Percentiles rank a stretch among this genome's conserved stretches.
These are phyloP conservation scores for Epizoanthus illoricatus DNA, from an alignment of 92 coral and sea anemone species.

Conservation along the genomic window DNA sequence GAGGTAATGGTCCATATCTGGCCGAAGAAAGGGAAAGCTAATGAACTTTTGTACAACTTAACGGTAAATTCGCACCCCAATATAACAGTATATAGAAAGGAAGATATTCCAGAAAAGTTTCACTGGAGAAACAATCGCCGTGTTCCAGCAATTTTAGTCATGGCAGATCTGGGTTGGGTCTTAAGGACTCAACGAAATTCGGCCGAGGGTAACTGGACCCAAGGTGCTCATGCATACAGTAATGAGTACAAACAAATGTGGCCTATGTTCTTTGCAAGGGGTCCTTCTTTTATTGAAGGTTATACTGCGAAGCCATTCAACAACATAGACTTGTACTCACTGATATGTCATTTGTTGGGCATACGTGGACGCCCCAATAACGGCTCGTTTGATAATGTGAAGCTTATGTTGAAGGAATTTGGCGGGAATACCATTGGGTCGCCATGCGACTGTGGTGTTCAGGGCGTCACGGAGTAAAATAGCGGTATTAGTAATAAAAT, in stretches of 20 bases:
- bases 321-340: constrained; percentile 14
- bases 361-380: constrained; percentile 4
- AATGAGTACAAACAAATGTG: constrained; percentile 41
- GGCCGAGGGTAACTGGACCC: background rate
- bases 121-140: constrained; percentile 44
- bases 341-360: constrained; percentile 16
- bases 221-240: constrained; percentile 48
- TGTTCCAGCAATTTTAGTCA: constrained; percentile 42
- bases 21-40: constrained; percentile 50
- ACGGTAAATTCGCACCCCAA: constrained; percentile 40
- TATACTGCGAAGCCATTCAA: constrained; percentile 32
- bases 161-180: constrained; percentile 53
- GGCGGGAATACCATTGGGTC: background rate
- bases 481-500: too few relatives aligned
- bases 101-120: constrained; percentile 42
- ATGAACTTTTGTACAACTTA: constrained; percentile 38
- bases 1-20: constrained; percentile 74
- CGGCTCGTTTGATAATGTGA: constrained; percentile 33
- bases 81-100: constrained; percentile 43
- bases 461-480: too few relatives aligned
- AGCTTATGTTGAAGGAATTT: constrained; percentile 16
- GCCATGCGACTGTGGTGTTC: background rate
- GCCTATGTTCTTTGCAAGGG: constrained; percentile 58
- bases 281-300: constrained; percentile 50
- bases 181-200: constrained; percentile 9